Evolutionary conservation across 2,113 vertebrate genomes (phyloP).

Genomic region (Monopterus albus): DNA sequence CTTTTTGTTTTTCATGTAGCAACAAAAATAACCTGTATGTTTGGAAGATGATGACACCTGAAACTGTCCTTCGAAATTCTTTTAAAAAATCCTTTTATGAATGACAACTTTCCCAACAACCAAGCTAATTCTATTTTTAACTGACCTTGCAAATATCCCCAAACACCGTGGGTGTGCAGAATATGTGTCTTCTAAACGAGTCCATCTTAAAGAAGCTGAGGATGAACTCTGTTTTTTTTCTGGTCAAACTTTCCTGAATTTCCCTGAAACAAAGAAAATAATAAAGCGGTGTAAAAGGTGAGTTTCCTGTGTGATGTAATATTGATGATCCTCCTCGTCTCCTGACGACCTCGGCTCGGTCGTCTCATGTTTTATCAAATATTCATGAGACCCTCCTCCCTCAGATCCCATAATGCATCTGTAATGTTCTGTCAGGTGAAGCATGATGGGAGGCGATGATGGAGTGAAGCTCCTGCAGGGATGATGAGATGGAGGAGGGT

Average conservation of each 20-base stretch:
- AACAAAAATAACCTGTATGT: no score
- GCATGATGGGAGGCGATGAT: conserved; percentile 58
- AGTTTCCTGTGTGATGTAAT: conserved; percentile 66
- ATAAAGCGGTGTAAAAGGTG: not conserved
- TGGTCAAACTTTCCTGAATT: conserved; percentile 31
- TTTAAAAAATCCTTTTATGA: no score
- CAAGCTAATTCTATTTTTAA: no score
- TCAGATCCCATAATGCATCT: conserved; percentile 78
- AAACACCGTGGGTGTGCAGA: no score
- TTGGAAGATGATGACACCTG: no score
- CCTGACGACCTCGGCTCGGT: conserved; percentile 77
- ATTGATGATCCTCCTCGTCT: conserved; percentile 79
- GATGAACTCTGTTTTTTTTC: conserved; percentile 13
- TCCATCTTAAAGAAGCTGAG: not conserved
- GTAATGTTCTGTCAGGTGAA: conserved; percentile 76
- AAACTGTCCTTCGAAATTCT: no score
- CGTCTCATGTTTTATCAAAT: conserved; percentile 81
- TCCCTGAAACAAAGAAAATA: conserved; percentile 38
- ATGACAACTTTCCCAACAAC: no score
- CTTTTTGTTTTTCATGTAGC: no score
- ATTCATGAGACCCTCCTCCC: conserved; percentile 69
- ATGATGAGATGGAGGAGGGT: conserved; percentile 29
- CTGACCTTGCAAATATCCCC: no score
- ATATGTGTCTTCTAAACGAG: no score
- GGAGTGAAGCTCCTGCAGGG: conserved; percentile 49